Evolutionary conservation across 2,888 invertebrate species (phyloP), one percentile per base, ranked within the genome.

Genomic region (Melinaea menophilus): DNA sequence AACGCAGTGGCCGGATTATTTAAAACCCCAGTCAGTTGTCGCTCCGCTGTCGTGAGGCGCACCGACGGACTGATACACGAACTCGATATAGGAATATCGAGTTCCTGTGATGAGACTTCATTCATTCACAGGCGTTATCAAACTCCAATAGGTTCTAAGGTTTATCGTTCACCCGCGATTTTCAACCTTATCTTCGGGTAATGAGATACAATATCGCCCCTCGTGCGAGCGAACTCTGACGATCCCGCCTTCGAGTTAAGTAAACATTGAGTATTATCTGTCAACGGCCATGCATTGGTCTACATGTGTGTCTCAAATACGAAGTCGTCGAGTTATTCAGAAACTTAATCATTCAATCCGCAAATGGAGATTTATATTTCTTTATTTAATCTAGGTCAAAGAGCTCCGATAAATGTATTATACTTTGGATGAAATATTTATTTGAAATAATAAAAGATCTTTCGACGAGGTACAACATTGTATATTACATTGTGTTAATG

Each of bases 181-280:
- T 64, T 76, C 72, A 76, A 80, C 90, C 86, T 77, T 90, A 88
- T 76, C 67, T 62, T 67, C 66, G 74, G 71, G 69, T 2, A 5
- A 68, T 80, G 77, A 73, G 80, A 75, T 71, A 70, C 72, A 80
- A 70, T 82, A 71, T 86, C 72, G 78, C 62, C 22, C 31, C 51
- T 64, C 71, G 76, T 70, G 63, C 68, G 66, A 61, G 70, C 69
- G 65, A 69, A 78, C 76, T 74, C 75, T 75, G 74, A 77, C 86
- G 87, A 87, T 86, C 85, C 87, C 86, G 83, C 76, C 86, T 82
- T 86, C 82, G 86, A 84, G 89, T 89, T 90, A 90, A 88, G 88
- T 90, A 89, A 90, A 90, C 89, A 90, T 83, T 74, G 85, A 87
- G 87, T 87, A 90, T 88, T 90, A 90, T 90, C 90, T 88, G 88